phyloP scores from a whole-genome alignment of 2,113 vertebrate species.

The Pandion haliaetus region DNA sequence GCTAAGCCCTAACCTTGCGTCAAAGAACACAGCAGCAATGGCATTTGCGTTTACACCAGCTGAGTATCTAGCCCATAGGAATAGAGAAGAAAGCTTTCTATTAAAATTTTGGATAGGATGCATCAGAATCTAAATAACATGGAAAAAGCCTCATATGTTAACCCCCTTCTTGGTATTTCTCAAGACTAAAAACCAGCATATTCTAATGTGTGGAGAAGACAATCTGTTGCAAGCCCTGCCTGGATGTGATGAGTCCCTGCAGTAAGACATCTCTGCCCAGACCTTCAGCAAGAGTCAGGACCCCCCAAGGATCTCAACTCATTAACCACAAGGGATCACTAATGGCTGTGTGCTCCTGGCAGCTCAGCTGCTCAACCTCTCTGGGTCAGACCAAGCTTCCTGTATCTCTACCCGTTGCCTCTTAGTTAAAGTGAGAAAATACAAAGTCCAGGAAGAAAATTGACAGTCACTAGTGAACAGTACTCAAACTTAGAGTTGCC shows the following conservation, averaged over 20 bases:
- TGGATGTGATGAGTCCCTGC: background rate
- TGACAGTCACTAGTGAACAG: background rate
- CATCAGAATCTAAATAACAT: conserved; percentile 14
- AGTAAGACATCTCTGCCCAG: background rate
- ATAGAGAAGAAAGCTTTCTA: conserved; percentile 29
- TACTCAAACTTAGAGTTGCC: background rate
- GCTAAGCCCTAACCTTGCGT: conserved; percentile 43
- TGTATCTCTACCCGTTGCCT: background rate
- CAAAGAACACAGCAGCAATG: conserved; percentile 17
- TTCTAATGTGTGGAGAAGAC: background rate
- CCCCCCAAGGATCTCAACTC: background rate
- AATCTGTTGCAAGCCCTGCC: background rate
- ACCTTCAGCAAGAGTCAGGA: background rate
- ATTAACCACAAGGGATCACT: background rate
- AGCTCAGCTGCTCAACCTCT: background rate
- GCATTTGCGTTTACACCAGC: conserved; percentile 42
- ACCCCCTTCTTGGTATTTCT: background rate
- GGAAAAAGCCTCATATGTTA: background rate
- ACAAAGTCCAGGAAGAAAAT: background rate
- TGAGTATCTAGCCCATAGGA: conserved; percentile 40
- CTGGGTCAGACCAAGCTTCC: background rate
- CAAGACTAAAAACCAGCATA: background rate
- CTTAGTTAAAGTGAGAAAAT: background rate
- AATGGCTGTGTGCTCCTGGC: background rate
- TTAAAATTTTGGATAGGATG: conserved; percentile 21